These are phyloP conservation scores for Caradrina clavipalpis DNA, from an alignment of 2,888 invertebrate genomes.

Conservation along the genomic window DNA sequence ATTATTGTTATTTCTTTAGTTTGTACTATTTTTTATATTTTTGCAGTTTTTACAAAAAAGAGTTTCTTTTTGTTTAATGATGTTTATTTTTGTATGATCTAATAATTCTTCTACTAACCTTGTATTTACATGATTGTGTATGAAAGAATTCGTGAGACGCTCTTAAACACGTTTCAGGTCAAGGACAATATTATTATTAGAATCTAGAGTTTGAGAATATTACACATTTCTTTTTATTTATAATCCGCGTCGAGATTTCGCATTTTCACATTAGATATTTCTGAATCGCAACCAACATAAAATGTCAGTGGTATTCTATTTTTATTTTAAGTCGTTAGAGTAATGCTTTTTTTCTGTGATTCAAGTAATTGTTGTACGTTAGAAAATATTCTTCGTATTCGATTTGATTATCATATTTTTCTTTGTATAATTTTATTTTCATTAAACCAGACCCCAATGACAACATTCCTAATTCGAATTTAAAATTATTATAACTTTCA, in stretches of 20 bases:
- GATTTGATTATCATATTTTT: background rate
- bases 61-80: background rate
- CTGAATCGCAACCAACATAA: background rate
- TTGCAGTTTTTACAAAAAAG: background rate
- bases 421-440: too few species aligned
- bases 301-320: background rate
- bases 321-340: background rate
- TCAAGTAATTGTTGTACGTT: too few species aligned
- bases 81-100: background rate
- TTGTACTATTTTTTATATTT: too few species aligned
- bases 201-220: conserved; percentile 11
- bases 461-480: background rate
- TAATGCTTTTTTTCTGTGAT: background rate
- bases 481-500: background rate
- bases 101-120: conserved; percentile 4
- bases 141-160: conserved; percentile 29
- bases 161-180: conserved; percentile 24
- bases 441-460: background rate
- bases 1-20: too few species aligned
- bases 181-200: conserved; percentile 28
- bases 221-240: conserved; percentile 5
- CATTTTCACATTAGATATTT: background rate
- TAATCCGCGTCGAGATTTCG: background rate
- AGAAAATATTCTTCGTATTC: background rate
- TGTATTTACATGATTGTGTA: conserved; percentile 11